Percentiles rank a stretch among this genome's conserved stretches.
phyloP scores from a whole-genome alignment of 2,888 invertebrate species.

The Sphaeridia pumilis region DNA sequence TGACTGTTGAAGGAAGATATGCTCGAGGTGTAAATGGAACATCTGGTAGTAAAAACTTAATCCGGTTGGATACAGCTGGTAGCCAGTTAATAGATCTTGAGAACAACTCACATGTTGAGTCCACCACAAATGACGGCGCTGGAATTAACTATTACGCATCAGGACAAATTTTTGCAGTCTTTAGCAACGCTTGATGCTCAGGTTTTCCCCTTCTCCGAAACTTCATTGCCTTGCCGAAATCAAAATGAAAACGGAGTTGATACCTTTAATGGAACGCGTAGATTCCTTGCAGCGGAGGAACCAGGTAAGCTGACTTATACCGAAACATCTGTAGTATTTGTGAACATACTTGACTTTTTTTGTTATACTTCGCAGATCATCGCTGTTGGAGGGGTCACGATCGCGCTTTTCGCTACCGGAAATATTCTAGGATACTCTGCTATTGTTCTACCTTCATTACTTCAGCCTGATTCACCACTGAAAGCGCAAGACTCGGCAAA shows the following conservation, averaged over 20 bases:
- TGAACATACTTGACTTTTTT: not conserved
- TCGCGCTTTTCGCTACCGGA: slow-evolving; percentile 31
- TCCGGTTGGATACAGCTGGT: too few relatives aligned
- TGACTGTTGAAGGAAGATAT: too few relatives aligned
- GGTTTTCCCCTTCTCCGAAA: too few relatives aligned
- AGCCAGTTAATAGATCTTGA: too few relatives aligned
- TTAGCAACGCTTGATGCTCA: too few relatives aligned
- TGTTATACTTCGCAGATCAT: slow-evolving; percentile 17
- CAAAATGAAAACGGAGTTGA: slow-evolving; percentile 25
- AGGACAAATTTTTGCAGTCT: not conserved
- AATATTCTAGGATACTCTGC: slow-evolving; percentile 34
- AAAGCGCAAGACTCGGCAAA: slow-evolving; percentile 23
- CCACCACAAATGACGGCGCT: not conserved
- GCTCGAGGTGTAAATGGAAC: too few relatives aligned
- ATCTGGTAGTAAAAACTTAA: too few relatives aligned
- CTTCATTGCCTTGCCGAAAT: not conserved
- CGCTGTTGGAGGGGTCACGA: slow-evolving; percentile 30
- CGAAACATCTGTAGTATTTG: not conserved
- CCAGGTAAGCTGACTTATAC: slow-evolving; percentile 20
- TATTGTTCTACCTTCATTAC: slow-evolving; percentile 23
- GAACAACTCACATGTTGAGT: too few relatives aligned
- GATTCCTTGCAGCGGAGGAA: slow-evolving; percentile 29
- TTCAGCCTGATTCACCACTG: slow-evolving; percentile 24
- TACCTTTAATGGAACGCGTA: slow-evolving; percentile 30
- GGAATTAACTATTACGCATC: not conserved